phyloP scores from a whole-genome alignment of 2,797 vertebrate species.

The Lutjanus argentimaculatus region DNA sequence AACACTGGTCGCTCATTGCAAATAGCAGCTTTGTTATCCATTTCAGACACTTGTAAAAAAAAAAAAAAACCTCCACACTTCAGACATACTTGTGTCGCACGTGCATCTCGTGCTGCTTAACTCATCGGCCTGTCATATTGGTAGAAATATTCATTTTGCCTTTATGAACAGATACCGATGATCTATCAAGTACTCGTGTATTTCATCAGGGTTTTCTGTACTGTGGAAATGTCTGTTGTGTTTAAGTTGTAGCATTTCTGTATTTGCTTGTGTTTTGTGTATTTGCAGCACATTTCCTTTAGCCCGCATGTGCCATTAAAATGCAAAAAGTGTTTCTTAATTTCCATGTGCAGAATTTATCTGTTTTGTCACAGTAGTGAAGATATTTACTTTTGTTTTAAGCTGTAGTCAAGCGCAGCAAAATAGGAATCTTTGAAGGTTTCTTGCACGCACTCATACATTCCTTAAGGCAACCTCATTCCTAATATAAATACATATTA shows the following conservation, averaged over 20 bases:
- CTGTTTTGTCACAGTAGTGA: background rate
- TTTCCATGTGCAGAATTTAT: background rate
- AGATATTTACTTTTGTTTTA: background rate
- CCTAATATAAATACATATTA: constrained; percentile 36
- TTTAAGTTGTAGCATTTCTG: too few relatives aligned
- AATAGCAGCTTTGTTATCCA: too few relatives aligned
- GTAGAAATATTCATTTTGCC: background rate
- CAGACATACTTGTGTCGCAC: too few relatives aligned
- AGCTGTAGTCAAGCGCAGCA: background rate
- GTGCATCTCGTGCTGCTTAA: too few relatives aligned
- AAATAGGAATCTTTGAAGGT: background rate
- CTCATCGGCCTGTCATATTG: too few relatives aligned
- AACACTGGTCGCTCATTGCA: too few relatives aligned
- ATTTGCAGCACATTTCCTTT: background rate
- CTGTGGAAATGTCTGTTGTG: too few relatives aligned
- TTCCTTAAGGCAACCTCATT: background rate
- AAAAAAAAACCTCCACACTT: too few relatives aligned
- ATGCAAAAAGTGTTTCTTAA: background rate
- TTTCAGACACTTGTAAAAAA: too few relatives aligned
- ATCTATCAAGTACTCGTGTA: too few relatives aligned
- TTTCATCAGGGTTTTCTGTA: too few relatives aligned
- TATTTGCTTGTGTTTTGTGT: background rate
- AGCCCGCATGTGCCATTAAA: background rate
- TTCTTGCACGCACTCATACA: background rate
- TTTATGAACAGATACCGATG: background rate